Base-by-base conservation (phyloP, 2,888 invertebrate genomes). In the Pachydiplax longipennis region DNA sequence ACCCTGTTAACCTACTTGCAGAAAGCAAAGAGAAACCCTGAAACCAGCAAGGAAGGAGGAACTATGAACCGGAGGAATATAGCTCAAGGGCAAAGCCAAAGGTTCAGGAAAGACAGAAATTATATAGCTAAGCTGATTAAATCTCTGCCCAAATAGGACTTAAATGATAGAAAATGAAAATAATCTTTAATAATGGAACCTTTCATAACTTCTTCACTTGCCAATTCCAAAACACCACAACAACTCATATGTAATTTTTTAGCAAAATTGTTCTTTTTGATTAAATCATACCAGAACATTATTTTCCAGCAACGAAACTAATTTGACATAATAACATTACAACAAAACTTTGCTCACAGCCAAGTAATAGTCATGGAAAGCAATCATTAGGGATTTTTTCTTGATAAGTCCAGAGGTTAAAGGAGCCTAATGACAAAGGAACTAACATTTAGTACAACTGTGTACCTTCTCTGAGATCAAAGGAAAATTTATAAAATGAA, bases 261-360 rank as follows among this genome's bases (percentile, higher is more conserved):
- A 25, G 53, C 31, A 73, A 15, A 73, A 73, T 73, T 12, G 25
- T 73, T 73, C 73, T 3, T 73, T 31, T 73, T 13, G 31, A 83
- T 35, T 12, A 83, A 83, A 83, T 83, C 22, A 40, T 37, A 65
- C 37, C 31, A 58, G 31, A 83, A 31, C 58, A 83, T 48, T 53
- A 35, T 15, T 61, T 61, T 61, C 53, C 35, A 53, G 8, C 6
- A 13, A 61, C 61, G 37, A 61, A 31, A 31, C 25, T n/a, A 18
- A n/a, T 35, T 40, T 37, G 40, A 87, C 22, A 22, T 61, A 61
- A 65, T n/a, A 25, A 61, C 35, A 22, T 53, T 5, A 87, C 35
- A 87, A 87, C 35, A 40, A 18, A 87, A 87, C 65, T 87, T 87
- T n/a, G 58, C 87, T 87, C 87, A 87, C 87, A 87, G 87, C 87